These are phyloP conservation scores for Ptychochromis oligacanthus DNA, from an alignment of 2,113 vertebrate genomes.

Conservation along the genomic window DNA sequence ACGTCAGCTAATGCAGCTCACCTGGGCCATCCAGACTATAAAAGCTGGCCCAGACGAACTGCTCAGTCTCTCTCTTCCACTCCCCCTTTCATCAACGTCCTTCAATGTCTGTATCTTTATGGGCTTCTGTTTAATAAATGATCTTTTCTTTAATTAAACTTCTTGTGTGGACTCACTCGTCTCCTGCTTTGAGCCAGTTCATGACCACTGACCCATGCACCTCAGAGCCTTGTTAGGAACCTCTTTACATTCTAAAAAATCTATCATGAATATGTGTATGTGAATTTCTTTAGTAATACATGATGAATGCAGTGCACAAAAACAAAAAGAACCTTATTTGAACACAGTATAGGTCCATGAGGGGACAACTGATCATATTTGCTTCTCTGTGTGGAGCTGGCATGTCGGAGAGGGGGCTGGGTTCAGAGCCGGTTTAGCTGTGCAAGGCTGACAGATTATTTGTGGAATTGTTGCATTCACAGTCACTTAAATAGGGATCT, in stretches of 20 bases:
- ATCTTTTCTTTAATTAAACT: not conserved
- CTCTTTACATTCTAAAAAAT: not conserved
- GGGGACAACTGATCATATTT: not conserved
- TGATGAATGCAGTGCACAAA: not conserved
- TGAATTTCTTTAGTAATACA: not conserved
- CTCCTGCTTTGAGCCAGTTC: not conserved
- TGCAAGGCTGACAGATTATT: constrained; percentile 98
- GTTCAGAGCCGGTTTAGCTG: constrained; percentile 98
- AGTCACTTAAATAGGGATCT: constrained; percentile 99
- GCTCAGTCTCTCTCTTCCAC: not conserved
- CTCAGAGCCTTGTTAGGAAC: no score
- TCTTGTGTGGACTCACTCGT: not conserved
- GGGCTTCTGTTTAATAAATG: not conserved
- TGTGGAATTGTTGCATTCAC: constrained; percentile 99
- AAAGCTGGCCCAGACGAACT: not conserved
- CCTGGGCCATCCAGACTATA: not conserved
- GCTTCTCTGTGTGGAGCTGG: not conserved
- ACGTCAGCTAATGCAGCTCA: no score
- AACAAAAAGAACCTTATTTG: not conserved
- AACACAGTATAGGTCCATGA: not conserved
- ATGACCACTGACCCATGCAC: not conserved
- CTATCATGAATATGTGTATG: no score
- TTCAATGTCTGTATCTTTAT: not conserved
- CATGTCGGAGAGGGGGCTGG: constrained; percentile 60
- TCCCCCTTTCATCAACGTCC: not conserved